phyloP scores from a whole-genome alignment of 2,113 vertebrate genomes.

The Podarcis muralis region DNA sequence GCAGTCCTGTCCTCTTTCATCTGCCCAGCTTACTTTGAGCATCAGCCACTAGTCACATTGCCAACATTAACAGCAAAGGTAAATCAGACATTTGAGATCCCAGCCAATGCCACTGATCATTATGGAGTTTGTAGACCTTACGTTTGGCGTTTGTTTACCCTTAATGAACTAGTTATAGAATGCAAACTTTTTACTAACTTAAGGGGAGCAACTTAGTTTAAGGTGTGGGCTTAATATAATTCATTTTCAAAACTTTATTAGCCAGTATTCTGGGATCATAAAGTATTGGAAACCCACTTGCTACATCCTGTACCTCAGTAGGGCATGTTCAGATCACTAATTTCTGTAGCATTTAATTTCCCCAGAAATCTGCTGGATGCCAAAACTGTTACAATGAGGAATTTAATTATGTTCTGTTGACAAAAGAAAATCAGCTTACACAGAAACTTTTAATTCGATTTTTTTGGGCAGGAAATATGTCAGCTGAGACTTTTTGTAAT shows the following conservation, averaged over 20 bases:
- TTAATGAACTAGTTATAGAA: not conserved
- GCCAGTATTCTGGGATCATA: not conserved
- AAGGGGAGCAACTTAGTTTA: not conserved
- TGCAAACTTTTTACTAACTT: not conserved
- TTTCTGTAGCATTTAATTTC: fast-evolving
- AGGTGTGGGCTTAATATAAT: not conserved
- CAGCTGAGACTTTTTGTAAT: not conserved
- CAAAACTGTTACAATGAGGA: fast-evolving
- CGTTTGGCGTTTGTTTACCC: not conserved
- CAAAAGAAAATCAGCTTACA: not conserved
- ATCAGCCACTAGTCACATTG: not conserved
- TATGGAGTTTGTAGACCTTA: too few species aligned
- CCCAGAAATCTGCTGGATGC: not conserved
- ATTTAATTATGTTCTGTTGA: not conserved
- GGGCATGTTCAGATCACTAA: fast-evolving
- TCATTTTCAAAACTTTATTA: not conserved
- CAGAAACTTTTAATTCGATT: not conserved
- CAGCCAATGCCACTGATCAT: not conserved
- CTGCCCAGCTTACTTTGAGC: not conserved
- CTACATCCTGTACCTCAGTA: not conserved
- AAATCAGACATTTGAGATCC: not conserved
- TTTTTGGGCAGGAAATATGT: fast-evolving
- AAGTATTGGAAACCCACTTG: not conserved
- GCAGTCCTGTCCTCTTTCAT: not conserved
- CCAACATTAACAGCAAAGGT: not conserved